Conservation (phyloP, 1,140 invertebrate species). For the Sarcophaga peregrina region DNA sequence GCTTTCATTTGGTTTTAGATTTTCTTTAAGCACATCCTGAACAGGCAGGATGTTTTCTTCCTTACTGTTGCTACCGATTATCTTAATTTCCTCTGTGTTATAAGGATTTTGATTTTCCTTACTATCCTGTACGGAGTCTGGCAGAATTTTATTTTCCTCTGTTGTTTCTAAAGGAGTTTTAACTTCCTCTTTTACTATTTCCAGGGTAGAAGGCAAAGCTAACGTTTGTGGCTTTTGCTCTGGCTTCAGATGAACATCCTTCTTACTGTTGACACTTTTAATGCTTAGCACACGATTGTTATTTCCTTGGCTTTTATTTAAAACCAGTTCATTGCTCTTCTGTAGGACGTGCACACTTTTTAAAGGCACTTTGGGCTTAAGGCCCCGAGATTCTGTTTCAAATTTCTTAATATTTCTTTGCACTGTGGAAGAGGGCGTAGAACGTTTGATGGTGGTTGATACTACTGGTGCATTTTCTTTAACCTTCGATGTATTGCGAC, state of each 20-base stretch:
- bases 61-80: too few species aligned
- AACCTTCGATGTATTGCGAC: neutral
- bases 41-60: too few species aligned
- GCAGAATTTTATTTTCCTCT: neutral
- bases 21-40: too few species aligned
- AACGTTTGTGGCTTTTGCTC: constrained; percentile 6
- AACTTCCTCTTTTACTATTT: constrained; percentile 51
- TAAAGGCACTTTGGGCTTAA: constrained; percentile 64
- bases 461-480: neutral
- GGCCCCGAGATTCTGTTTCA: constrained; percentile 54
- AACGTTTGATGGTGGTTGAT: neutral
- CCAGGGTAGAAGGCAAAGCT: neutral
- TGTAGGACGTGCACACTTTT: constrained; percentile 60
- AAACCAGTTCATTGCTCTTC: constrained; percentile 56
- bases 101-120: constrained; percentile 25
- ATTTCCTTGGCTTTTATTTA: constrained; percentile 13
- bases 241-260: constrained; percentile 30
- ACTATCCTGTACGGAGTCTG: neutral
- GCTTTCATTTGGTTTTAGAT: too few species aligned
- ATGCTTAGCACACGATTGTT: neutral
- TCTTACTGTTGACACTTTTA: neutral
- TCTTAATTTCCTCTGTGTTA: too few species aligned
- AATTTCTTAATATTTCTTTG: constrained; percentile 67
- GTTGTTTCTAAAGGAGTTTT: constrained; percentile 49
- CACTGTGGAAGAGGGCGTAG: constrained; percentile 54